A percentile compares a stretch with the other conserved stretches of the same genome.
Conservation (phyloP, 37 sponge, comb jelly and placozoan genomes). For the Ephydatia muelleri region DNA sequence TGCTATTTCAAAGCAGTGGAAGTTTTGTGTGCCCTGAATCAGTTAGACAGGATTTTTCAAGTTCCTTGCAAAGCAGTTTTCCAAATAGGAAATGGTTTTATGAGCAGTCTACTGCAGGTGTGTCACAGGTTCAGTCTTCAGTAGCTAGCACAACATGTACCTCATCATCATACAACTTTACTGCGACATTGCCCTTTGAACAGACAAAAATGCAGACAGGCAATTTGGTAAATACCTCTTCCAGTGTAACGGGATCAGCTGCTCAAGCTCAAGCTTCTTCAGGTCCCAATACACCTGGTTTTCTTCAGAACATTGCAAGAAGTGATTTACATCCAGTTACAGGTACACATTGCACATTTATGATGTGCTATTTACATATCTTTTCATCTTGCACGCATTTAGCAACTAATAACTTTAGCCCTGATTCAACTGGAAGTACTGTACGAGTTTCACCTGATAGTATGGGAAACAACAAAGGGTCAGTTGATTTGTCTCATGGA, state of each 20-base stretch:
- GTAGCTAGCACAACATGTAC: too few species aligned
- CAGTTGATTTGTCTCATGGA: not conserved
- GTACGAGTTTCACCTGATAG: constrained; percentile 5
- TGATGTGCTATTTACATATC: not conserved
- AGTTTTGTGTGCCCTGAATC: not conserved
- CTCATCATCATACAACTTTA: too few species aligned
- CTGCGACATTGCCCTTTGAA: too few species aligned
- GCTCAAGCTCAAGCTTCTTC: constrained; percentile 48
- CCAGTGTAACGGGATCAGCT: constrained; percentile 30
- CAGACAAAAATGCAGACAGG: not conserved
- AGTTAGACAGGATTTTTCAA: too few species aligned
- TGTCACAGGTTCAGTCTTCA: too few species aligned
- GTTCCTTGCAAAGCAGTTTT: too few species aligned
- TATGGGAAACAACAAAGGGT: not conserved
- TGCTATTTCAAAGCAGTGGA: not conserved
- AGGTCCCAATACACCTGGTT: constrained; percentile 37
- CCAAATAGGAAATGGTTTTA: too few species aligned
- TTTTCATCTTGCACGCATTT: not conserved
- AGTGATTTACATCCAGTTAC: not conserved
- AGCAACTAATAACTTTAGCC: not conserved
- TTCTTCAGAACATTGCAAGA: not conserved
- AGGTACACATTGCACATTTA: not conserved
- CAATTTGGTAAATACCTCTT: constrained; percentile 9
- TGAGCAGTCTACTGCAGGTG: too few species aligned
- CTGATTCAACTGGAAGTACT: constrained; percentile 1